Evolutionary conservation across 2,888 invertebrate genomes (phyloP).

Genomic region (Dorcus parallelipipedus): DNA sequence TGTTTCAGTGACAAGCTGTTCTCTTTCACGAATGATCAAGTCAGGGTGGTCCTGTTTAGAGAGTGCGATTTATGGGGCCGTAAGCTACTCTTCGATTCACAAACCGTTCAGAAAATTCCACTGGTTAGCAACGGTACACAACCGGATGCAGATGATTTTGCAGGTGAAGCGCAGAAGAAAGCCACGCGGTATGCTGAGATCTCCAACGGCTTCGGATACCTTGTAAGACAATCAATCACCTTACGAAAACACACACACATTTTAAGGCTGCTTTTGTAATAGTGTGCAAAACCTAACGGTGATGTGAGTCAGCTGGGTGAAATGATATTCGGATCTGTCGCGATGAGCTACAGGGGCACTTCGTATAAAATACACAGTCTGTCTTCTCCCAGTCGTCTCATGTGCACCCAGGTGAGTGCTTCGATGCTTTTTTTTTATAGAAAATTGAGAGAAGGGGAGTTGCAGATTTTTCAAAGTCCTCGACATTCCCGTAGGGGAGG

Average conservation of each 20-base stretch:
- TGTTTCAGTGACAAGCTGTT: constrained; percentile 53
- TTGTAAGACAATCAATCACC: constrained; percentile 54
- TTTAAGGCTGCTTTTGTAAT: constrained; percentile 9
- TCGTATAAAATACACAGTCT: constrained; percentile 81
- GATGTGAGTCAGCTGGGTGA: constrained; percentile 79
- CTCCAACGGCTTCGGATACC: constrained; percentile 61
- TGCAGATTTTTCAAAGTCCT: constrained; percentile 43
- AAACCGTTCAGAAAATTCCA: constrained; percentile 61
- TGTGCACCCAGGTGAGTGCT: constrained; percentile 52
- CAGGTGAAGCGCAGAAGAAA: constrained; percentile 15
- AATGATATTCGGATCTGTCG: constrained; percentile 90
- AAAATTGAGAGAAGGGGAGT: not conserved
- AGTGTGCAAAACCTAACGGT: constrained; percentile 63
- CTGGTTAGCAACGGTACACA: constrained; percentile 30
- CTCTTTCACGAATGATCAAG: constrained; percentile 68
- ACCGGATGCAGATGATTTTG: constrained; percentile 7
- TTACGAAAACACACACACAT: not conserved
- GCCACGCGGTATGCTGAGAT: constrained; percentile 55
- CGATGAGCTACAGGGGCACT: constrained; percentile 82
- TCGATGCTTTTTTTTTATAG: constrained; percentile 16
- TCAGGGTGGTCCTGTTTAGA: constrained; percentile 77
- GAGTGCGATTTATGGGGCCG: constrained; percentile 83
- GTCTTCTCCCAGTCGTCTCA: constrained; percentile 38
- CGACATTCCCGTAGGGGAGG: constrained; percentile 27
- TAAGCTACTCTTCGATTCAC: constrained; percentile 80